Base-by-base conservation (phyloP, 2,888 invertebrate species). In the Parapristionchus giblindavisi region DNA sequence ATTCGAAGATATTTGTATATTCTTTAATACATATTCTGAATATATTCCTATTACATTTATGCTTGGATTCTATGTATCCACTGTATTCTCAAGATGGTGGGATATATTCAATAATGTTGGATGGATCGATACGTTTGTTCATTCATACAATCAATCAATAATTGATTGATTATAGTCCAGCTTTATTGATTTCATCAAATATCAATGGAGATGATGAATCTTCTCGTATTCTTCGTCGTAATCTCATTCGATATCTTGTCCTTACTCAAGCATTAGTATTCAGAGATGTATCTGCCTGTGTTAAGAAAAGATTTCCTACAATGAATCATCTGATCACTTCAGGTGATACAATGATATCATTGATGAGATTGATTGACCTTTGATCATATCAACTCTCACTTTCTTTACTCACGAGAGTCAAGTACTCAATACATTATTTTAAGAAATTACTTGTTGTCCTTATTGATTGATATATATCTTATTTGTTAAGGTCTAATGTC, bases 31-130 rank as follows among this genome's bases (percentile, higher is more conserved):
- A 6, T 87, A 85, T 63, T 81, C 82, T 38, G 84, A 85, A 34
- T 87, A 83, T 70, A 86, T 86, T 76, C 84, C 85, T 0, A 81
- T 85, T 27, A 85, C 85, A 5, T 85, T 85, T 70, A 84, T 85
- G 83, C 81, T 86, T 27, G 87, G 87, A 21, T 87, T 87, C 77
- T 87, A 85, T 75, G 87, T 87, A 1, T 83, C 84, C 3, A 81
- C 84, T 3, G 86, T 87, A 5, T 87, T 85, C 75, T 80, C 76
- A 1, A 74, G 83, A 2, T 83, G 83, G 83, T 79, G 80, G 79
- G 78, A 81, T 21, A 82, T 86, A 29, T 85, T 87, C 77, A 82
- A 81, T 52, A 87, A 87, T 73, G 79, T 87, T 29, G 87, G 87
- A 56, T 87, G 87, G 87, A 84, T 87, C 52, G 87, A 87, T 77